Percentiles rank a stretch among this genome's conserved stretches.
phyloP scores from a whole-genome alignment of 2,797 vertebrate genomes.

The Cirrhinus mrigala region DNA sequence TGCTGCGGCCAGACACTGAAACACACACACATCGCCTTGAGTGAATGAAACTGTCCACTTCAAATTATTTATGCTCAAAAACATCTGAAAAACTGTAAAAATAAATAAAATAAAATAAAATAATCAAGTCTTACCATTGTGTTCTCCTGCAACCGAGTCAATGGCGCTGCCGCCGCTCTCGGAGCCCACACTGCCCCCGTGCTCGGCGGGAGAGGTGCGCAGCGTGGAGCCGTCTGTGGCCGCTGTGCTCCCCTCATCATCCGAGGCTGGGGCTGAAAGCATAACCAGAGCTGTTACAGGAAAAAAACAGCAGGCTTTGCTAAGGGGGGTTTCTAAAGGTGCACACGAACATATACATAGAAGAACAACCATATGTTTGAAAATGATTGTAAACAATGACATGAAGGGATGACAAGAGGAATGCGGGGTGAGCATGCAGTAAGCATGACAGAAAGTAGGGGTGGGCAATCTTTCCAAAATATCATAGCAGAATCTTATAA shows the following conservation, averaged over 20 bases:
- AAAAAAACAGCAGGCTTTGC: slow-evolving; percentile 84
- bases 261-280: slow-evolving; percentile 98
- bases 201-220: slow-evolving; percentile 96
- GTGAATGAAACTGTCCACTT: background rate
- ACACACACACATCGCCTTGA: slow-evolving; percentile 10
- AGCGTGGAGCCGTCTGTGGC: slow-evolving; percentile 97
- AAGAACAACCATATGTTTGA: background rate
- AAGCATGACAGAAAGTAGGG: background rate
- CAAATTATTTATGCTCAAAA: background rate
- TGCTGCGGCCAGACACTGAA: slow-evolving; percentile 95
- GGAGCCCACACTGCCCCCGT: slow-evolving; percentile 96
- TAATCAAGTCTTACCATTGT: slow-evolving; percentile 90
- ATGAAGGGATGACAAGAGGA: slow-evolving; percentile 14
- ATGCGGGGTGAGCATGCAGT: slow-evolving; percentile 18
- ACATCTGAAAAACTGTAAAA: background rate
- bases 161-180: slow-evolving; percentile 98
- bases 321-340: slow-evolving; percentile 55
- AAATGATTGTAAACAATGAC: background rate
- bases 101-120: too few species aligned
- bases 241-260: slow-evolving; percentile 98
- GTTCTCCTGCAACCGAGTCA: slow-evolving; percentile 97
- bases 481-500: background rate
- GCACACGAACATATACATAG: slow-evolving; percentile 33
- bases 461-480: background rate
- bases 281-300: slow-evolving; percentile 96